Evolutionary conservation across 1,140 invertebrate species (phyloP).

Genomic region (Ceratitis capitata): DNA sequence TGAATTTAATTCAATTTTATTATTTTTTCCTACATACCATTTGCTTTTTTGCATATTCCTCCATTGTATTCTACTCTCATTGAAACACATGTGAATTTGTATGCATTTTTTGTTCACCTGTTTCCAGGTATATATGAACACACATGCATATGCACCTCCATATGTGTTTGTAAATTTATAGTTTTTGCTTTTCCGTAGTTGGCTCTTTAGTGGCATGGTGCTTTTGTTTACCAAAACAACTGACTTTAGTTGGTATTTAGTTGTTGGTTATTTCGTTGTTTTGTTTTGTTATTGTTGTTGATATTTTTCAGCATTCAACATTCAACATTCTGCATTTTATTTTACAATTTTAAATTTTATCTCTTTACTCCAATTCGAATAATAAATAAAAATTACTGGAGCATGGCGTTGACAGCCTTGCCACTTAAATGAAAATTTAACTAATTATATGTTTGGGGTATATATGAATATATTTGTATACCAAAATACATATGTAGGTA

Average conservation of each 20-base stretch:
- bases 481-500: too few relatives aligned
- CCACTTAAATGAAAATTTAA: constrained; percentile 42
- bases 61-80: constrained; percentile 5
- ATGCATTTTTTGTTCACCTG: background rate
- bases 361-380: constrained; percentile 11
- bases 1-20: too few relatives aligned
- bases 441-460: background rate
- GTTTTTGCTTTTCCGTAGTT: background rate
- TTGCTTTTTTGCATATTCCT: background rate
- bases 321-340: too few relatives aligned
- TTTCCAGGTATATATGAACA: too few relatives aligned
- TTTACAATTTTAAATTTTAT: background rate
- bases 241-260: constrained; percentile 3
- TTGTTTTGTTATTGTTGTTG: too few relatives aligned
- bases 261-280: background rate
- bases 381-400: constrained; percentile 44
- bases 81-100: background rate
- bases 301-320: too few relatives aligned
- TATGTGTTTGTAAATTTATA: constrained; percentile 16
- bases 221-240: constrained; percentile 29
- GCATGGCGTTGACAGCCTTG: constrained; percentile 42
- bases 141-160: background rate
- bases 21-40: background rate
- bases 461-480: background rate
- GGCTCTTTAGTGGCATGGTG: constrained; percentile 28